A percentile compares a stretch with the other conserved stretches of the same genome.
These are phyloP conservation scores for Rhynchopsitta pachyrhyncha DNA, from an alignment of 2,113 vertebrate genomes.

Conservation along the genomic window DNA sequence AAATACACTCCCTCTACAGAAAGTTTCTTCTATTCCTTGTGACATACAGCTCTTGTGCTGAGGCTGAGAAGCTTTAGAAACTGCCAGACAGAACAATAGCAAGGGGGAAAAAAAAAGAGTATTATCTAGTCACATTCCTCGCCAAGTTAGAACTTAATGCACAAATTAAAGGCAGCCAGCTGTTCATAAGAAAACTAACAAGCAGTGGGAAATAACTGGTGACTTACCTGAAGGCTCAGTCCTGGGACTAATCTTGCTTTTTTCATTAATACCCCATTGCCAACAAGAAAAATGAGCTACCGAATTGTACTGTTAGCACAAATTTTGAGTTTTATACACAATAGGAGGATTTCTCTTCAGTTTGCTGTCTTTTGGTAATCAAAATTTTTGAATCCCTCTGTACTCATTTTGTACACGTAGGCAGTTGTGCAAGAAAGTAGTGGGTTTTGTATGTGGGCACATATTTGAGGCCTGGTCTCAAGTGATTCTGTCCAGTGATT, in stretches of 20 bases:
- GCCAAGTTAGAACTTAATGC: neutral
- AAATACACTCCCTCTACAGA: neutral
- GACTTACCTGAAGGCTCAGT: neutral
- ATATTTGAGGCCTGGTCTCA: neutral
- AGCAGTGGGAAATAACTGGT: neutral
- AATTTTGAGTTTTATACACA: neutral
- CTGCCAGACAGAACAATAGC: neutral
- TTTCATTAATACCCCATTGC: neutral
- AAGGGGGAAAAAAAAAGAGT: neutral
- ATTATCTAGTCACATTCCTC: neutral
- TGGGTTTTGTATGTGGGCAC: too few species aligned
- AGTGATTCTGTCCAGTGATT: neutral
- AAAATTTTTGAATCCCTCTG: neutral
- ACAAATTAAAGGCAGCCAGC: neutral
- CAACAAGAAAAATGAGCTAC: neutral
- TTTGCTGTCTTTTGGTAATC: neutral
- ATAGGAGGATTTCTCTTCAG: neutral
- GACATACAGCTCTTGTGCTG: neutral
- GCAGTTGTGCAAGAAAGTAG: neutral
- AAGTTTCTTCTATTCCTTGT: neutral
- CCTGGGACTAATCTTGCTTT: neutral
- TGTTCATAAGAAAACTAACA: neutral
- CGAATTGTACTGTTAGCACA: neutral
- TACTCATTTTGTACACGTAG: neutral
- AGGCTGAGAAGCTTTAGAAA: neutral